These are phyloP conservation scores for Tinea semifulvella DNA, from an alignment of 2,888 invertebrate genomes.

Conservation along the genomic window DNA sequence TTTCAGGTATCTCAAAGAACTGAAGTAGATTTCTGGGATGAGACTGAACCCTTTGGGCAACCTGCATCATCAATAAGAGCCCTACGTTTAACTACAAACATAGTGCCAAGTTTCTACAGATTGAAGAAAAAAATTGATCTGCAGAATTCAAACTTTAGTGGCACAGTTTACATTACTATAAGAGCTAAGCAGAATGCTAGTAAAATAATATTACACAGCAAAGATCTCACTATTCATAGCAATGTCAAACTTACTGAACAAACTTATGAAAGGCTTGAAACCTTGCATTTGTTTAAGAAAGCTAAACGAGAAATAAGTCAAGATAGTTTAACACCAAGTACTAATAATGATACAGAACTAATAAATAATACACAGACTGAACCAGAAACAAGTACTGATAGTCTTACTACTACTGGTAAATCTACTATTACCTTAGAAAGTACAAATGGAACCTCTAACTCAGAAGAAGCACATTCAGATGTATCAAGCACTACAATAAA, in stretches of 20 bases:
- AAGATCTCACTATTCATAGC: constrained; percentile 43
- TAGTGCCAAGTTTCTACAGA: constrained; percentile 66
- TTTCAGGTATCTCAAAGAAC: constrained; percentile 35
- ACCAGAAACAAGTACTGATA: constrained; percentile 15
- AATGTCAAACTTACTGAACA: constrained; percentile 52
- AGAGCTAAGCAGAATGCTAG: constrained; percentile 39
- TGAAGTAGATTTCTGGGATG: constrained; percentile 47
- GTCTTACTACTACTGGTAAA: constrained; percentile 12
- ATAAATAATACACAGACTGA: not conserved
- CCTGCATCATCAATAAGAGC: constrained; percentile 33
- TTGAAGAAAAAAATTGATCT: constrained; percentile 64
- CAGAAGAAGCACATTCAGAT: not conserved
- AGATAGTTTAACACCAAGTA: not conserved
- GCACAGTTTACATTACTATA: constrained; percentile 58
- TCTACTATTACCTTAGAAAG: constrained; percentile 15
- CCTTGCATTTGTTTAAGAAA: constrained; percentile 26
- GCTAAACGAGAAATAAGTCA: constrained; percentile 30
- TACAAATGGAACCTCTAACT: constrained; percentile 15
- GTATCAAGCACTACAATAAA: constrained; percentile 20
- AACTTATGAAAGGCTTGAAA: constrained; percentile 47
- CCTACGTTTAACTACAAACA: constrained; percentile 47
- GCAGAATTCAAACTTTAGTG: constrained; percentile 44
- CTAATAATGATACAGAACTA: constrained; percentile 4
- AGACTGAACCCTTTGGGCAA: constrained; percentile 45
- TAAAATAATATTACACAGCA: constrained; percentile 61